phyloP scores from a whole-genome alignment of 2,113 vertebrate genomes.

The Trogon melanurus region DNA sequence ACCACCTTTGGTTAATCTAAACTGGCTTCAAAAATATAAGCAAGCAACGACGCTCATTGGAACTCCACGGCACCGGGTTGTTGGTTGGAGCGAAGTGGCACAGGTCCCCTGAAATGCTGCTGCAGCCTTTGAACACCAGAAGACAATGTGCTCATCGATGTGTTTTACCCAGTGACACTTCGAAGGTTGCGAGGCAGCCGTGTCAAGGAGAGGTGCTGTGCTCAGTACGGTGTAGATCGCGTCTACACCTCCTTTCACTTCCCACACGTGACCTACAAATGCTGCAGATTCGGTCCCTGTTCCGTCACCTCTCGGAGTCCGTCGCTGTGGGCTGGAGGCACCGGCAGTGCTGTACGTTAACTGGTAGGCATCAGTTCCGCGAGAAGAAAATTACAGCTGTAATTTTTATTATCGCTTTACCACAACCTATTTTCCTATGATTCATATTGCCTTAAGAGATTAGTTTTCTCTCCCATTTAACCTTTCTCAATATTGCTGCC shows the following conservation, averaged over 20 bases:
- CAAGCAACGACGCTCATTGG: background rate
- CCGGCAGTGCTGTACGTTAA: background rate
- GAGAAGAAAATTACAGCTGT: conserved; percentile 60
- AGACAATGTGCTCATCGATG: fast-evolving
- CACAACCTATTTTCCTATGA: conserved; percentile 63
- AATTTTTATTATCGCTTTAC: conserved; percentile 53
- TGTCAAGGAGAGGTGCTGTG: background rate
- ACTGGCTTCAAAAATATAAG: background rate
- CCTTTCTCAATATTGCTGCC: conserved; percentile 76
- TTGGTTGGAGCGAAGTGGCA: background rate
- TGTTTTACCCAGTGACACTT: background rate
- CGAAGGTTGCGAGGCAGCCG: background rate
- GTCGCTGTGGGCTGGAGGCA: background rate
- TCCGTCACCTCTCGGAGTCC: background rate
- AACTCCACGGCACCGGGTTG: background rate
- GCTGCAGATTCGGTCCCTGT: fast-evolving
- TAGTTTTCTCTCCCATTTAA: conserved; percentile 75
- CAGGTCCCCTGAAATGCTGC: background rate
- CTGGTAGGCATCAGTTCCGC: conserved; percentile 5
- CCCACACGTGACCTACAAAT: background rate
- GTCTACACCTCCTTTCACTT: background rate
- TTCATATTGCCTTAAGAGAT: conserved; percentile 75
- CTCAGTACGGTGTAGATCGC: background rate
- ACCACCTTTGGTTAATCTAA: background rate
- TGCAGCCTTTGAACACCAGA: background rate